These are phyloP conservation scores for Amorpha juglandis DNA, from an alignment of 2,888 invertebrate genomes.

Conservation along the genomic window DNA sequence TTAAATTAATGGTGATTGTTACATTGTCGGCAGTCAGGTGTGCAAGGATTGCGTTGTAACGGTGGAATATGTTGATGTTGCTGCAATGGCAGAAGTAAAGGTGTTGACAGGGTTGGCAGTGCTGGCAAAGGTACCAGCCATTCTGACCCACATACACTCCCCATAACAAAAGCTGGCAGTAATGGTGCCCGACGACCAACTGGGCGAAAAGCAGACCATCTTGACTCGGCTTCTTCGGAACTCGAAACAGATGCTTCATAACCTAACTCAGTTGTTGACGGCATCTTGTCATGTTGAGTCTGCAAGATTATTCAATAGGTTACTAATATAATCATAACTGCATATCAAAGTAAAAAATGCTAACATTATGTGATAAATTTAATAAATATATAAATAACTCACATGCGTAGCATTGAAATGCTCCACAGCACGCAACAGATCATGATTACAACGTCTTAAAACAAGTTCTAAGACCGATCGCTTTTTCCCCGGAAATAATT, in stretches of 20 bases:
- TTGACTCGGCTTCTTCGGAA: slow-evolving; percentile 64
- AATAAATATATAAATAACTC: slow-evolving; percentile 33
- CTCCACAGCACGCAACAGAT: slow-evolving; percentile 94
- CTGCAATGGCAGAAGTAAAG: slow-evolving; percentile 71
- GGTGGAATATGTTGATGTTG: slow-evolving; percentile 68
- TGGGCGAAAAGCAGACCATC: slow-evolving; percentile 80
- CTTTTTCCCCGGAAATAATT: slow-evolving; percentile 95
- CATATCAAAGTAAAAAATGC: not conserved
- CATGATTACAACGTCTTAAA: slow-evolving; percentile 96
- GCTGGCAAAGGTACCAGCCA: slow-evolving; percentile 79
- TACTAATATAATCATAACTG: not conserved
- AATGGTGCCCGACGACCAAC: slow-evolving; percentile 78
- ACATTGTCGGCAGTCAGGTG: slow-evolving; percentile 79
- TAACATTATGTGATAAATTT: not conserved
- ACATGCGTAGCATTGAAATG: slow-evolving; percentile 87
- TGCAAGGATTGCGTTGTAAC: slow-evolving; percentile 65
- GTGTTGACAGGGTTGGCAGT: slow-evolving; percentile 68
- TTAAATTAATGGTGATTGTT: slow-evolving; percentile 63
- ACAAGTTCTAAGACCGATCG: slow-evolving; percentile 94
- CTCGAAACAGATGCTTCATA: slow-evolving; percentile 71
- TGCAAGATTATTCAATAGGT: slow-evolving; percentile 4
- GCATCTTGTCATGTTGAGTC: slow-evolving; percentile 55
- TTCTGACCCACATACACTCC: slow-evolving; percentile 79
- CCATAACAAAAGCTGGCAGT: slow-evolving; percentile 77
- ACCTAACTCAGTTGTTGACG: slow-evolving; percentile 49